Percentiles rank a stretch among this genome's conserved stretches.
Conservation (phyloP, 2,888 invertebrate species). For the Cryptus armator region DNA sequence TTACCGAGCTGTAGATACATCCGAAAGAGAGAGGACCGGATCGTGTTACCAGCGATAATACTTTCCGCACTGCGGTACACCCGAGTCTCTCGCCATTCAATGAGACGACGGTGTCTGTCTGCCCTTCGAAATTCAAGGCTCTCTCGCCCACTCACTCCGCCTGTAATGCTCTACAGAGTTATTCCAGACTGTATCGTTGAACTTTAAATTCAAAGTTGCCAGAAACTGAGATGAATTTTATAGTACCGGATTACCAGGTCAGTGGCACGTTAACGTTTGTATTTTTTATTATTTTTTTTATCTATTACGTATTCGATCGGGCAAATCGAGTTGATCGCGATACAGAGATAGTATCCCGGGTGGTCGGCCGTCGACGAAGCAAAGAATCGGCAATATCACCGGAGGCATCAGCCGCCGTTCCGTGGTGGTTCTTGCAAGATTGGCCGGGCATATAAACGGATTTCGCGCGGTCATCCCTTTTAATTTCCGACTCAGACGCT, state of each 20-base stretch:
- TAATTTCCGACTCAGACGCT: slow-evolving; percentile 70
- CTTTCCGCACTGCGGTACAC: slow-evolving; percentile 29
- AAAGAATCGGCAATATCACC: slow-evolving; percentile 49
- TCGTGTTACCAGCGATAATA: slow-evolving; percentile 43
- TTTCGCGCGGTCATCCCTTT: slow-evolving; percentile 74
- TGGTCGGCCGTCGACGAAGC: slow-evolving; percentile 23
- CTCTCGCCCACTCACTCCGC: slow-evolving; percentile 16
- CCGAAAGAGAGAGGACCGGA: slow-evolving; percentile 34
- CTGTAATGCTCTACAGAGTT: neutral
- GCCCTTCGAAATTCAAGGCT: slow-evolving; percentile 37
- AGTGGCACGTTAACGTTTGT: neutral
- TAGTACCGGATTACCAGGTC: slow-evolving; percentile 2
- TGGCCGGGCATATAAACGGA: slow-evolving; percentile 65
- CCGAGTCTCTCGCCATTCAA: slow-evolving; percentile 25
- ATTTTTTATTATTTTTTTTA: slow-evolving; percentile 11
- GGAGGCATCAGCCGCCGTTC: slow-evolving; percentile 39
- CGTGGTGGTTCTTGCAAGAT: slow-evolving; percentile 52
- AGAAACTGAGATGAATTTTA: neutral
- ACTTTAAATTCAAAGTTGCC: neutral
- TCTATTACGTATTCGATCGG: slow-evolving; percentile 3
- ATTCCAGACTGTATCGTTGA: neutral
- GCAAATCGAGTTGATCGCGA: slow-evolving; percentile 43
- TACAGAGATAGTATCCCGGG: slow-evolving; percentile 9
- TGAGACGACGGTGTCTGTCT: slow-evolving; percentile 16
- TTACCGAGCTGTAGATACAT: slow-evolving; percentile 30